Evolutionary conservation across 2,888 invertebrate genomes (phyloP).

Genomic region (Corythucha ciliata): DNA sequence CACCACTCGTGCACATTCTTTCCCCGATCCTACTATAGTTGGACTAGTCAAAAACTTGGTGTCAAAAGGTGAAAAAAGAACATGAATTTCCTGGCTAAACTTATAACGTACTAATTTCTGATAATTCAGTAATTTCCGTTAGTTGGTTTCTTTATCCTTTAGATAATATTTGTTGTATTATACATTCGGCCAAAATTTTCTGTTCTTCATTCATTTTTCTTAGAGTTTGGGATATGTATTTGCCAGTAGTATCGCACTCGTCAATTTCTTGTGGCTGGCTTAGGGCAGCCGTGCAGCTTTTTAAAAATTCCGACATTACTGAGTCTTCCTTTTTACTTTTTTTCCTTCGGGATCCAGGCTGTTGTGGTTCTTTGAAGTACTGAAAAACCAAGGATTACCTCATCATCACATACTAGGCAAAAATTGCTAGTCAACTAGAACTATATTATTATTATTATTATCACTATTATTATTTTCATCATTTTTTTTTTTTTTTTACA

Average conservation of each 20-base stretch:
- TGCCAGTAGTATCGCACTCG: slow-evolving; percentile 7
- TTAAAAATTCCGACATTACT: slow-evolving; percentile 10
- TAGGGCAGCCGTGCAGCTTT: slow-evolving; percentile 14
- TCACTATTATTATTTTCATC: not conserved
- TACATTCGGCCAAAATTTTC: slow-evolving; percentile 7
- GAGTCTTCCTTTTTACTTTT: slow-evolving; percentile 5
- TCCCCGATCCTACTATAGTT: too few relatives aligned
- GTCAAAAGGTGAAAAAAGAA: too few relatives aligned
- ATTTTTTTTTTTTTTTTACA: slow-evolving; percentile 2
- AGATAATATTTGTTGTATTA: slow-evolving; percentile 1
- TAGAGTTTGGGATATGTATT: slow-evolving; percentile 6
- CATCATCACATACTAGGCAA: too few relatives aligned
- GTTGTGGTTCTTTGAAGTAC: slow-evolving; percentile 12
- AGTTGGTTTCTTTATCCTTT: slow-evolving; percentile 13
- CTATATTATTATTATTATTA: too few relatives aligned
- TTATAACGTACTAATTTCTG: slow-evolving; percentile 4
- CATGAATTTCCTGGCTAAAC: too few relatives aligned
- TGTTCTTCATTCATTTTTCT: slow-evolving; percentile 14
- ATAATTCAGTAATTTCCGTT: slow-evolving; percentile 7
- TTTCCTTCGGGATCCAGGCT: slow-evolving; percentile 1
- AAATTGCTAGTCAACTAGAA: too few relatives aligned
- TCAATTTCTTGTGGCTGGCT: slow-evolving; percentile 6
- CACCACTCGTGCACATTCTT: too few relatives aligned
- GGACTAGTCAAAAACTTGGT: too few relatives aligned
- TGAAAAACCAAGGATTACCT: slow-evolving; percentile 5